Evolutionary conservation across 2,113 vertebrate genomes (phyloP), one percentile per base, ranked within the genome.

Genomic region (Festucalex cinctus): DNA sequence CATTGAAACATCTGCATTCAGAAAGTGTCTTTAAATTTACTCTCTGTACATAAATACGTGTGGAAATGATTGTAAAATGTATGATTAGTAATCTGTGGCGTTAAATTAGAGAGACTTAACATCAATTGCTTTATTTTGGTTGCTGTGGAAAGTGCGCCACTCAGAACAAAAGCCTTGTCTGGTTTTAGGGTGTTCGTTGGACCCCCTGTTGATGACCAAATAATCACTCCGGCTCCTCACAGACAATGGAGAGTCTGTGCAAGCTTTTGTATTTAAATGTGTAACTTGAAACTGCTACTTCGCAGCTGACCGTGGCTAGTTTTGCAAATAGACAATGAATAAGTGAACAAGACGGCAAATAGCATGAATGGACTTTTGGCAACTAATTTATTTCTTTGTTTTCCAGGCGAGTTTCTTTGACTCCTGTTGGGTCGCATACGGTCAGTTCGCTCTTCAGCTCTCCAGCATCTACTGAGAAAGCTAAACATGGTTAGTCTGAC

Each of bases 361-460:
- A 51, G 22, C 14, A 43, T 41, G 12, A 43, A 62, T 61, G n/a
- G 6, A 43, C 60, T 26, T 62, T 36, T 5, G 43, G 39, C 12
- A 26, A 43, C n/a, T 22, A 3, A 62, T 43, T 59, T n/a, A 20
- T n/a, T 69, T 70, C 6, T 61, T 37, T 78, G 70, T 82, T n/a
- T 87, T 83, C 58, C 85, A 98, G 97, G 92, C 93, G 95, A 82
- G 89, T 97, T 56, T 95, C 92, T 67, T 83, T 98, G 84, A 94
- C 89, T 77, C 87, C 95, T 3, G 35, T 94, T 66, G 93, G 90
- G 71, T 20, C 86, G 39, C 90, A 90, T 9, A 70, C 77, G 0
- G 9, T 75, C 89, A 48, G 49, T 68, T 83, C 84, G 12, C 32
- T 74, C 17, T 69, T 80, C 63, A 57, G 83, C 3, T 5, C 61